Percentiles rank a stretch among this genome's conserved stretches.
Evolutionary conservation across 2,113 vertebrate genomes (phyloP).

Genomic region (Salvelinus fontinalis): DNA sequence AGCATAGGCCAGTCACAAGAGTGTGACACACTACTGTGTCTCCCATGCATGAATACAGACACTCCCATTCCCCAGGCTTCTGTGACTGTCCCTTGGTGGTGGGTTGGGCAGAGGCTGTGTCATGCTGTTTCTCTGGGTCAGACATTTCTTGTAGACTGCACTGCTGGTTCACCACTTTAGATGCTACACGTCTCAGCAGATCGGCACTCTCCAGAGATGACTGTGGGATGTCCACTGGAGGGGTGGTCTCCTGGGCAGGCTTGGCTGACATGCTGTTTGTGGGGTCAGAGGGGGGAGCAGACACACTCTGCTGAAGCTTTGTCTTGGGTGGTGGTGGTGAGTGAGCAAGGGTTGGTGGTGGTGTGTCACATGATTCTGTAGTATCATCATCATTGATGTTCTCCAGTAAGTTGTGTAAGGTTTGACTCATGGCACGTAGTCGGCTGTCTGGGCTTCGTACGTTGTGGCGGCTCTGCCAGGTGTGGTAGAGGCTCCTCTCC

Average conservation of each 20-base stretch:
- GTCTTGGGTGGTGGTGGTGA: not conserved
- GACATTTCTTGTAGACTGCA: not conserved
- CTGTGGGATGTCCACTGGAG: not conserved
- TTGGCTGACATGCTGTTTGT: not conserved
- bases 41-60: not conserved
- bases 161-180: not conserved
- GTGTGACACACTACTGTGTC: conserved; percentile 7
- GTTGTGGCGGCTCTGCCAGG: not conserved
- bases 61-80: not conserved
- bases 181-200: too few species aligned
- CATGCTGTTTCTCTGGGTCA: not conserved
- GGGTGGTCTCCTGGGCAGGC: not conserved
- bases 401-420: not conserved
- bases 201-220: not conserved
- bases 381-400: not conserved
- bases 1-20: not conserved
- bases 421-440: not conserved
- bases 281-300: not conserved
- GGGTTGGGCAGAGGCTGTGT: not conserved
- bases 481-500: not conserved
- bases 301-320: not conserved
- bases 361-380: too few species aligned
- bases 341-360: too few species aligned
- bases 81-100: not conserved
- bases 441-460: not conserved